These are phyloP conservation scores for Daktulosphaira vitifoliae DNA, from an alignment of 1,140 invertebrate genomes.

Conservation along the genomic window DNA sequence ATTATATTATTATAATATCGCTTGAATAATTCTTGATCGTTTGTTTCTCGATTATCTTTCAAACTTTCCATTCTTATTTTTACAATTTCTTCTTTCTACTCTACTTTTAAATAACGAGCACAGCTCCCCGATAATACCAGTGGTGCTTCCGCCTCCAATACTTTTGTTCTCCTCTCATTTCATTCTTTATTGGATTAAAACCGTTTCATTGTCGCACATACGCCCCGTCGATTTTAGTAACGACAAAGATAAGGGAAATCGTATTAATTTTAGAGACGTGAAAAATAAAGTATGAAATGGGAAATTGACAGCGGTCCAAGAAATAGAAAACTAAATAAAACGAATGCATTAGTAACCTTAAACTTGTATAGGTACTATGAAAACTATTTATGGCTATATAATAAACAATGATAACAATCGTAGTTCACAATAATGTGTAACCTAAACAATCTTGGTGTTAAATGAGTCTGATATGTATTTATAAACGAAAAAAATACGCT, in stretches of 20 bases:
- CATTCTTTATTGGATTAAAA: conserved; percentile 12
- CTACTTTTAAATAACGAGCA: conserved; percentile 26
- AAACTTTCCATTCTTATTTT: conserved; percentile 10
- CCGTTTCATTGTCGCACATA: conserved; percentile 29
- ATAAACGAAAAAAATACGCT: no score
- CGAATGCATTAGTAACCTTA: conserved; percentile 20
- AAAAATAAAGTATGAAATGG: conserved; percentile 16
- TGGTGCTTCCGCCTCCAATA: neutral
- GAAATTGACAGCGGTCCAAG: conserved; percentile 22
- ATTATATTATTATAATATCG: no score
- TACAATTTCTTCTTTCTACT: conserved; percentile 6
- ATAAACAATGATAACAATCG: conserved; percentile 2
- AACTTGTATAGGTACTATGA: neutral
- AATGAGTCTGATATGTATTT: no score
- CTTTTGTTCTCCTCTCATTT: neutral
- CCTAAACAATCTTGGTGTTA: no score
- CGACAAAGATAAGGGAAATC: conserved; percentile 25
- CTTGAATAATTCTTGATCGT: conserved; percentile 10
- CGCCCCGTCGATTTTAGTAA: conserved; percentile 29
- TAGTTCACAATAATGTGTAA: no score
- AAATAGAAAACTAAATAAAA: conserved; percentile 27
- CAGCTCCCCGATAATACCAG: conserved; percentile 10
- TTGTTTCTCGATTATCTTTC: conserved; percentile 29
- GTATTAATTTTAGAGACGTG: conserved; percentile 25
- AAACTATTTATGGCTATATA: conserved; percentile 7